Base-by-base conservation (phyloP, 2,797 vertebrate genomes). In the Natrix natrix region DNA sequence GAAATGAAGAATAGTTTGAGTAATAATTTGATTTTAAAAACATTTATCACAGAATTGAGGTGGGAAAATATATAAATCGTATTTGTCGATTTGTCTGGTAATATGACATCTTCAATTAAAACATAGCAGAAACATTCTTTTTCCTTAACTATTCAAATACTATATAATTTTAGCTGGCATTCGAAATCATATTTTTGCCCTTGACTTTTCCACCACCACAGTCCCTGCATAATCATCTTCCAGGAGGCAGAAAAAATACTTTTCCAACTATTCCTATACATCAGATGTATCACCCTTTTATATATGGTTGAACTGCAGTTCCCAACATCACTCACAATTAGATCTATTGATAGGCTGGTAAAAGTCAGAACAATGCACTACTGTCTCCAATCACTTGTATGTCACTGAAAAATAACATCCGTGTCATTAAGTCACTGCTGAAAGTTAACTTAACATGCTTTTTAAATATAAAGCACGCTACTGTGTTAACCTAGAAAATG, bases 1-100 rank as follows among this genome's bases (percentile, higher is more conserved):
- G 94, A 95, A 95, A 94, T 96, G 87, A 97, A 89, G 96, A 93
- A 83, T 12, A 48, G 74, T 83, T 96, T 37, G 95, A 95, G 96
- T 95, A 54, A 95, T 96, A 96, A 95, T 95, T 61, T 90, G 90
- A 93, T 95, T 89, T 95, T 97, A 96, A 78, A 97, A 94, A 92
- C 94, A 96, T 90, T 96, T 97, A 94, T 94, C 78, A 95, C 94
- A 94, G 87, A 96, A 95, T 60, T 95, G 93, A 92, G 95, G 93
- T 91, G 96, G 94, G 94, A 96, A 96, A 95, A 97, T 97, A 97
- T 92, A 96, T 93, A 97, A 97, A 95, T 97, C 0, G 93, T 94
- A 95, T 96, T 96, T 97, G 97, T 97, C 97, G 97, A 97, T 95
- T 57, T 97, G 96, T 96, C 97, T 97, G 6, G 94, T 96, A 95